Evolutionary conservation across 2,797 vertebrate genomes (phyloP).

Genomic region (Pantherophis alleghaniensis): DNA sequence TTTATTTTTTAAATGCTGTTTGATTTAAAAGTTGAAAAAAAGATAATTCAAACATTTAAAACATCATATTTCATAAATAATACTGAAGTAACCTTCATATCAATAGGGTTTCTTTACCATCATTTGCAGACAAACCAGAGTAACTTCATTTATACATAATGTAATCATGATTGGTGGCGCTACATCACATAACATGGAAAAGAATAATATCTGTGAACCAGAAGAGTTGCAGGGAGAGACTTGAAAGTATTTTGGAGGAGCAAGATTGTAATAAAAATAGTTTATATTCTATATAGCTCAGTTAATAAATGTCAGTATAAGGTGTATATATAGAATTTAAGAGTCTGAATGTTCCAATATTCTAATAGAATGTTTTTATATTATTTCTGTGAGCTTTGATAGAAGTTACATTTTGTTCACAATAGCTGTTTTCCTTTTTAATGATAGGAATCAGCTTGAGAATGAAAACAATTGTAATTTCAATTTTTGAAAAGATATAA

Average conservation of each 20-base stretch:
- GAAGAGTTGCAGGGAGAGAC: neutral
- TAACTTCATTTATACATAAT: neutral
- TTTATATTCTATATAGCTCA: neutral
- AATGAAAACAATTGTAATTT: neutral
- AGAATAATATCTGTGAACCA: neutral
- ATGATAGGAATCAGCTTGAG: neutral
- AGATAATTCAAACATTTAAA: neutral
- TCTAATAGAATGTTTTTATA: neutral
- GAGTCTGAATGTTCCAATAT: neutral
- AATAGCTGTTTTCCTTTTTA: neutral
- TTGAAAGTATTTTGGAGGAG: neutral
- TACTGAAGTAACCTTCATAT: neutral
- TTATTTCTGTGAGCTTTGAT: neutral
- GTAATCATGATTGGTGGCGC: neutral
- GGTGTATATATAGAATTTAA: neutral
- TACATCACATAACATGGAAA: neutral
- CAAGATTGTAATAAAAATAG: neutral
- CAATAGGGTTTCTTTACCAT: neutral
- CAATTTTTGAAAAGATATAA: neutral
- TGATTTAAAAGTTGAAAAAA: neutral
- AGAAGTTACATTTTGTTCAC: neutral
- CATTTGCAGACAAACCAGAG: neutral
- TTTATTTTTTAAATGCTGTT: neutral
- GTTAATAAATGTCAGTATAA: neutral
- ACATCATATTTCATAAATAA: neutral